Conservation (phyloP, 2,797 vertebrate species). For the Pseudotriccus pelzelni region DNA sequence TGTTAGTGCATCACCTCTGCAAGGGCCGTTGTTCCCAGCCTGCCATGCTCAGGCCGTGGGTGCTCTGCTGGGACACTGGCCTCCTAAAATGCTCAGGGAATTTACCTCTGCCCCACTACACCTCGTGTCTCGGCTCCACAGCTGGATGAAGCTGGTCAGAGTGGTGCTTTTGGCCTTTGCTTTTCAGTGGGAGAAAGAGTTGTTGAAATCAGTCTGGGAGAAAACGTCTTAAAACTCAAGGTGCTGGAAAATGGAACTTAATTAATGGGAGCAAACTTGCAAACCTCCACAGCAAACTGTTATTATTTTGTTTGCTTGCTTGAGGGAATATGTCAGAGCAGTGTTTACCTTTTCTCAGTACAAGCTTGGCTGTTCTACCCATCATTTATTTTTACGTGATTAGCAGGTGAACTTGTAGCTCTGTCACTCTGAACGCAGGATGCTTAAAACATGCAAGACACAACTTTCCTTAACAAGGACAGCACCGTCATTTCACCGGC, state of each 20-base stretch:
- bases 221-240: conserved; percentile 41
- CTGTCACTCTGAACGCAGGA: neutral
- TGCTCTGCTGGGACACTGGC: neutral
- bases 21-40: neutral
- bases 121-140: neutral
- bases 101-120: neutral
- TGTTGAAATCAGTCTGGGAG: conserved; percentile 48
- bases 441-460: neutral
- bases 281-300: conserved; percentile 13
- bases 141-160: neutral
- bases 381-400: conserved; percentile 34
- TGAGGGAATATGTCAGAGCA: conserved; percentile 17
- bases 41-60: accelerated
- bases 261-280: conserved; percentile 34
- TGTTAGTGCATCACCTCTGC: neutral
- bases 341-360: conserved; percentile 39
- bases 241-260: conserved; percentile 31
- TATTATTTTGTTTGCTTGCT: conserved; percentile 51
- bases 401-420: neutral
- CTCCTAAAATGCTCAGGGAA: neutral
- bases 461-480: neutral
- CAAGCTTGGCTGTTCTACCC: conserved; percentile 11
- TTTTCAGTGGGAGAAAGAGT: neutral
- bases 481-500: neutral
- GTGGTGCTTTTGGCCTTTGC: neutral